Evolutionary conservation across 2,113 vertebrate genomes (phyloP).

Genomic region (Cottus gobio): DNA sequence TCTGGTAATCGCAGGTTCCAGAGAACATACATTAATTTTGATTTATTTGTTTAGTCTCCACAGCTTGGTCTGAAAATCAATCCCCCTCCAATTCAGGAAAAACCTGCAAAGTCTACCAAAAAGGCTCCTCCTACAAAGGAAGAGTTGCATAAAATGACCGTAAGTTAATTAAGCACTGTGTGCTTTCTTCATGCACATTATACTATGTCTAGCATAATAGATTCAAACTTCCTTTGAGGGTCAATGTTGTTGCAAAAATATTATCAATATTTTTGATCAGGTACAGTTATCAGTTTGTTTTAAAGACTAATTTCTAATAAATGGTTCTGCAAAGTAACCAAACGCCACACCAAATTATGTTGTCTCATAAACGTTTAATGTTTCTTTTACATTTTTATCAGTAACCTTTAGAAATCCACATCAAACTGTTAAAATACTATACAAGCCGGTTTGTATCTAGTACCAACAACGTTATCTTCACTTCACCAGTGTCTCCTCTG

Average conservation of each 20-base stretch:
- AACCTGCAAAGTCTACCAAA: constrained; percentile 94
- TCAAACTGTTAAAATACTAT: no score
- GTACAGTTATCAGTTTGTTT: no score
- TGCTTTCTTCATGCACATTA: neutral
- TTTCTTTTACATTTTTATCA: no score
- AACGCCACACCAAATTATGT: no score
- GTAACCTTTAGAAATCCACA: no score
- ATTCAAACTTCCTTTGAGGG: neutral
- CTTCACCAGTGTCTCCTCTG: no score
- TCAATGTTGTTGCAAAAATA: neutral
- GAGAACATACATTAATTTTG: neutral
- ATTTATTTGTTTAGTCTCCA: constrained; percentile 80
- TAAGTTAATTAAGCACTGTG: constrained; percentile 75
- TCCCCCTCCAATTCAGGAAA: constrained; percentile 98
- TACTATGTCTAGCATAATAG: neutral
- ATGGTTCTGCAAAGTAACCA: no score
- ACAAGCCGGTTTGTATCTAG: no score
- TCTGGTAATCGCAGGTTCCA: accelerated
- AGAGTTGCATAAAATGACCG: constrained; percentile 95
- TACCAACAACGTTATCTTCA: no score
- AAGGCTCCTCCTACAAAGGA: constrained; percentile 96
- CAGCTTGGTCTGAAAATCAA: constrained; percentile 98
- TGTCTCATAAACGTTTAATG: no score
- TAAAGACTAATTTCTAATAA: no score
- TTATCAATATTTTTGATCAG: no score